Base-by-base conservation (phyloP, 2,113 vertebrate species). In the Ammospiza caudacuta region DNA sequence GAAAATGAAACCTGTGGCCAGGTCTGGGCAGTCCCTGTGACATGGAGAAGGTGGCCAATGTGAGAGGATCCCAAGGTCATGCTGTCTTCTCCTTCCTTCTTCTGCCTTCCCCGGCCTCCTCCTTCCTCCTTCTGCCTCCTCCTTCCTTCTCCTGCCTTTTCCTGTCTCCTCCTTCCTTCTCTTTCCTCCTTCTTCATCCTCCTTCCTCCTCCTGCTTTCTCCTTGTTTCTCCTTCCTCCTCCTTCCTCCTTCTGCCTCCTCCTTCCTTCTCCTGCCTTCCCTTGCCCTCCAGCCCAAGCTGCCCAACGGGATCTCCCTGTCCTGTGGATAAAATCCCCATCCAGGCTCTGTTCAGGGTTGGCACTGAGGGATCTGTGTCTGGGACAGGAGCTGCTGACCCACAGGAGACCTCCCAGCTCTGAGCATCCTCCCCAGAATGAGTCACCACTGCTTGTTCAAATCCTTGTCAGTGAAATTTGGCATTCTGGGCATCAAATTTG, bases 281-380 rank as follows among this genome's bases (percentile, higher is more conserved):
- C 17, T 19, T 67, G 9, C 46, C 41, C 12, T 19, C 41, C 72
- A 83, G 39, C 59, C 51, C 8, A 8, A 1, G 6, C 41, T 49
- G 46, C 47, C 74, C 85, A 69, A 1, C 14, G 22, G 59, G 5
- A 21, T 74, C 57, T 52, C 21, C n/a, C 57, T 12, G 11, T 13
- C 66, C 55, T 87, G 31, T 0, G 3, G 20, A 19, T 49, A 11
- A 16, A 37, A 44, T 0, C 55, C 17, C 10, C 0, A 0, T 6
- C 12, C 29, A 64, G 13, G 3, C 3, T 0, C 51, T n/a, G 44
- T 28, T 49, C 5, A 3, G 49, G 19, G 3, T 0, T 5, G 19
- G 86, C 24, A 35, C 27, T 1, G 11, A 51, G 39, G 41, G 51
- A 57, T 33, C 35, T 1, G 0, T 31, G 58, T 15, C 25, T 9